Evolutionary conservation across 2,113 vertebrate species (phyloP), one percentile per base, ranked within the genome.

Genomic region (Aviceda subcristata): DNA sequence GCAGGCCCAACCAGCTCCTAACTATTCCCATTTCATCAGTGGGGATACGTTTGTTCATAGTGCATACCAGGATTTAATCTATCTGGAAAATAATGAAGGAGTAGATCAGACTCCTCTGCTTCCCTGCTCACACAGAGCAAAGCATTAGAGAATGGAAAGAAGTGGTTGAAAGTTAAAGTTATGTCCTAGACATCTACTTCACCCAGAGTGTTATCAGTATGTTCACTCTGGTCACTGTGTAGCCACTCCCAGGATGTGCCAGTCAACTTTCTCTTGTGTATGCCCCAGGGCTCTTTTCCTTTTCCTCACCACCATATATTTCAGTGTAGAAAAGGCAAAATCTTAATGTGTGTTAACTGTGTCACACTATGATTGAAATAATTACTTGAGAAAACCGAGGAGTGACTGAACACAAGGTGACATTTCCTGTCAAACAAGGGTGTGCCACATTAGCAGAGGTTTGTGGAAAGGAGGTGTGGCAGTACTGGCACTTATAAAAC

Each of bases 401-500:
- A 85, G 84, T 50, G 73, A 41, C 22, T 78, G 86, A 84, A 75
- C 22, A 26, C 14, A 46, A 34, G 32, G 45, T 82, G 84, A 48
- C 63, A 66, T 84, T 96, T 96, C 91, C 85, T 63, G 81, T 82
- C 94, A 93, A 96, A 91, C 63, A 94, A 91, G 94, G 95, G 92
- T 51, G 96, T 91, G 88, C 24, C 86, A 27, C 41, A 6, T 43
- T 50, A 94, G 36, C 55, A 63, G 38, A 88, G n/a, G 43, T 32
- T 5, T 86, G 63, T 92, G 92, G 72, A 95, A 73, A 64, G 59
- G n/a, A 91, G 87, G 57, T 51, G 74, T 91, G 80, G 88, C 66
- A 45, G 56, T 45, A 17, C 27, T 67, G 76, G 83, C 71, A 32
- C 56, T 94, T 91, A 83, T 26, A 74, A 79, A 91, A 92, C 62